phyloP scores from a whole-genome alignment of 2,888 invertebrate species.

The Myopa tessellatipennis region DNA sequence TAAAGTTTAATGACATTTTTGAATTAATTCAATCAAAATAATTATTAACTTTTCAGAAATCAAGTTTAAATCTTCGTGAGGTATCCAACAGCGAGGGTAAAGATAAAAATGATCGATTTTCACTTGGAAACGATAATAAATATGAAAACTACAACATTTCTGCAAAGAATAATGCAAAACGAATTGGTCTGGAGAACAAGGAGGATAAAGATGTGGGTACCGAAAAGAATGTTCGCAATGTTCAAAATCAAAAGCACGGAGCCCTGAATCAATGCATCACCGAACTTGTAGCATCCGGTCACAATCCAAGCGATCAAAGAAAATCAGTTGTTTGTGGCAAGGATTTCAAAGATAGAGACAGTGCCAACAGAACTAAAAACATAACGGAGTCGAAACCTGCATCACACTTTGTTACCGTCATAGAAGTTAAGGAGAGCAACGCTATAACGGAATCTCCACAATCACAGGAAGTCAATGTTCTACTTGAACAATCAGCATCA shows the following conservation, averaged over 20 bases:
- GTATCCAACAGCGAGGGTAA: constrained; percentile 53
- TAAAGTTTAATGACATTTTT: background rate
- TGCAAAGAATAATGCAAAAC: constrained; percentile 2
- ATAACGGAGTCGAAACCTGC: constrained; percentile 39
- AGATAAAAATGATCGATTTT: constrained; percentile 58
- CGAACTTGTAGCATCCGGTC: constrained; percentile 73
- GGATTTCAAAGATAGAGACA: constrained; percentile 58
- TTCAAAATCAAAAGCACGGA: constrained; percentile 62
- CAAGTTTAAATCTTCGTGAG: constrained; percentile 63
- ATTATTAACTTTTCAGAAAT: constrained; percentile 54
- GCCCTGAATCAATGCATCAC: constrained; percentile 75
- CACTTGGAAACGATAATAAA: constrained; percentile 63
- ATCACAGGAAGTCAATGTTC: constrained; percentile 3
- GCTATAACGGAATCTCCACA: constrained; percentile 40
- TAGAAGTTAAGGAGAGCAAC: constrained; percentile 85
- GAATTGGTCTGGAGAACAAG: constrained; percentile 50
- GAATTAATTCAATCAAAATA: background rate
- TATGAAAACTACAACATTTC: constrained; percentile 44
- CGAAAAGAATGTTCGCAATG: constrained; percentile 61
- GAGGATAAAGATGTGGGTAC: constrained; percentile 66
- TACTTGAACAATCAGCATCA: constrained; percentile 2
- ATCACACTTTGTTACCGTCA: constrained; percentile 84
- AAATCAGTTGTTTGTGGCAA: constrained; percentile 52
- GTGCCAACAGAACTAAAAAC: constrained; percentile 38
- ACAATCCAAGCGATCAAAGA: constrained; percentile 42